Evolutionary conservation across 2,888 invertebrate species (phyloP).

Genomic region (Bembecia ichneumoniformis): DNA sequence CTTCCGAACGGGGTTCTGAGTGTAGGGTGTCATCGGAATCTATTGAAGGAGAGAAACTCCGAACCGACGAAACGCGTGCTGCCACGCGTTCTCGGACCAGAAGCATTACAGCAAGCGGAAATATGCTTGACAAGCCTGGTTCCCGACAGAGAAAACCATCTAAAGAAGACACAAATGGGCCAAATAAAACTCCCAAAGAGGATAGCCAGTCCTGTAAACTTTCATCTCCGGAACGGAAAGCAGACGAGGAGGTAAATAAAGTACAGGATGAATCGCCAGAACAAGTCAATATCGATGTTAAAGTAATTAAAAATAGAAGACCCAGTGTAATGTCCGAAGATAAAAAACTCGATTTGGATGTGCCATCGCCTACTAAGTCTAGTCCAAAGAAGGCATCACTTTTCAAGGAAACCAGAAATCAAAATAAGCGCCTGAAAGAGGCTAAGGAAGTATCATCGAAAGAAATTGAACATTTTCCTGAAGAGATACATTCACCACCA

Average conservation of each 20-base stretch:
- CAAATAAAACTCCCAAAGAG: conserved; percentile 70
- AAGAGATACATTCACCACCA: conserved; percentile 8
- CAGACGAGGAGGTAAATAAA: conserved; percentile 73
- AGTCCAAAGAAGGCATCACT: conserved; percentile 36
- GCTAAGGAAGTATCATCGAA: conserved; percentile 19
- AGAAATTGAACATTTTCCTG: conserved; percentile 15
- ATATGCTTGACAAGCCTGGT: conserved; percentile 75
- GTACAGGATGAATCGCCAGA: conserved; percentile 45
- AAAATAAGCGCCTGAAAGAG: neutral
- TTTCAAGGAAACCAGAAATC: neutral
- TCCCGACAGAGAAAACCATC: conserved; percentile 65
- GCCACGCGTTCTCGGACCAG: conserved; percentile 77
- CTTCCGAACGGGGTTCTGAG: conserved; percentile 85
- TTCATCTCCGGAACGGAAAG: conserved; percentile 75
- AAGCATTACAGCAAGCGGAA: conserved; percentile 78
- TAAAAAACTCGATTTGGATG: conserved; percentile 19
- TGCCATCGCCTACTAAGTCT: conserved; percentile 18
- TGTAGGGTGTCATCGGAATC: conserved; percentile 79
- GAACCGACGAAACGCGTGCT: conserved; percentile 57
- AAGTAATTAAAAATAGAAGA: conserved; percentile 20
- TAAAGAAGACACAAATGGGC: conserved; percentile 47
- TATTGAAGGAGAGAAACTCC: conserved; percentile 83
- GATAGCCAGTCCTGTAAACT: conserved; percentile 72
- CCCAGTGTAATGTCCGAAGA: conserved; percentile 39
- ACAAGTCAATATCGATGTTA: conserved; percentile 35